A percentile compares a stretch with the other conserved stretches of the same genome.
phyloP scores from a whole-genome alignment of 2,797 vertebrate genomes.

The Oreortyx pictus region DNA sequence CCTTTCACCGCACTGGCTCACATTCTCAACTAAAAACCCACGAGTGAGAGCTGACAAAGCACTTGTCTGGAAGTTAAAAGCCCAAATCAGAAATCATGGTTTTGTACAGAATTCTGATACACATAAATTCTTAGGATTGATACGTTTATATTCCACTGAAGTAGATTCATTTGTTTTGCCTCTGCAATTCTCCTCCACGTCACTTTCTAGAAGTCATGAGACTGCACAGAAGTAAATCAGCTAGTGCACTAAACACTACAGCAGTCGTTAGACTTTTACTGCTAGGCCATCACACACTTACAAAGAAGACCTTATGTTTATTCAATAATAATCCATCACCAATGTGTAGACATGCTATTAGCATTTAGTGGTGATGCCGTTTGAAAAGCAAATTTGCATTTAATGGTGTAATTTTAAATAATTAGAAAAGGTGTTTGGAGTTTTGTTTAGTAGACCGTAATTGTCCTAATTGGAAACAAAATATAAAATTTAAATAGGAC shows the following conservation, averaged over 20 bases:
- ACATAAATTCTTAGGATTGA: neutral
- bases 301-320: conserved; percentile 53
- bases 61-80: neutral
- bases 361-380: conserved; percentile 21
- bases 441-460: conserved; percentile 48
- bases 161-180: neutral
- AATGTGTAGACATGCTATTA: neutral
- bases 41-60: neutral
- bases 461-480: conserved; percentile 58
- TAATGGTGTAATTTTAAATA: conserved; percentile 52
- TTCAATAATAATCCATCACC: conserved; percentile 45
- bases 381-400: conserved; percentile 52
- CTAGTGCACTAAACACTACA: neutral
- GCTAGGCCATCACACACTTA: neutral
- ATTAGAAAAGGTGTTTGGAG: conserved; percentile 48
- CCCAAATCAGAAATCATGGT: rapidly evolving
- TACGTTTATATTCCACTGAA: neutral
- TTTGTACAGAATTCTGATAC: neutral
- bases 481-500: conserved; percentile 48
- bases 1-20: neutral
- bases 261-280: neutral
- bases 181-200: neutral
- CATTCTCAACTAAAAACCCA: neutral
- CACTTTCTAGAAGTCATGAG: neutral
- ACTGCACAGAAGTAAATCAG: neutral